These are phyloP conservation scores for Lucilia cuprina DNA, from an alignment of 1,140 invertebrate genomes.

Conservation along the genomic window DNA sequence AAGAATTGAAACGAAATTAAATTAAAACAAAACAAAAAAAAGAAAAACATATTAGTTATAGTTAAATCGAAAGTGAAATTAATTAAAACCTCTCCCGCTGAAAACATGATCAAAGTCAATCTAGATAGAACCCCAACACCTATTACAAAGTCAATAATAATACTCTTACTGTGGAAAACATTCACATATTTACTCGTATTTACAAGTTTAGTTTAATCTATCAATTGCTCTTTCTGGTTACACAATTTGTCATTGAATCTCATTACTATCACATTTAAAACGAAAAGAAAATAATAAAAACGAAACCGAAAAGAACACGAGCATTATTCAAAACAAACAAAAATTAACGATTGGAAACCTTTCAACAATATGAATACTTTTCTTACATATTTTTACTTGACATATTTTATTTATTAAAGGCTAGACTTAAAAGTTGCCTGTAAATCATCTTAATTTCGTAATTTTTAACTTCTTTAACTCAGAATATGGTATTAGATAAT, in stretches of 20 bases:
- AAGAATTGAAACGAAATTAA: neutral
- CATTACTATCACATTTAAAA: neutral
- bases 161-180: neutral
- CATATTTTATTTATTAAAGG: no score
- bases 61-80: conserved; percentile 11
- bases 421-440: no score
- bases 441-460: no score
- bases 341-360: no score
- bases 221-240: neutral
- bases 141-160: neutral
- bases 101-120: neutral
- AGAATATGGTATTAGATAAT: no score
- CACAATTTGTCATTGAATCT: neutral
- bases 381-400: no score
- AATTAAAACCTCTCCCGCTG: neutral
- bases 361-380: no score
- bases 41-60: conserved; percentile 1
- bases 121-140: neutral
- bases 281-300: neutral
- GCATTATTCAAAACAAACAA: no score
- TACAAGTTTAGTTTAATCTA: neutral
- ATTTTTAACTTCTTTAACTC: no score
- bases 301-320: neutral
- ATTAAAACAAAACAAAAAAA: neutral
- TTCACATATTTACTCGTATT: neutral